A percentile compares a stretch with the other conserved stretches of the same genome.
phyloP scores from a whole-genome alignment of 1,140 invertebrate species.

The Polypedilum pembai region DNA sequence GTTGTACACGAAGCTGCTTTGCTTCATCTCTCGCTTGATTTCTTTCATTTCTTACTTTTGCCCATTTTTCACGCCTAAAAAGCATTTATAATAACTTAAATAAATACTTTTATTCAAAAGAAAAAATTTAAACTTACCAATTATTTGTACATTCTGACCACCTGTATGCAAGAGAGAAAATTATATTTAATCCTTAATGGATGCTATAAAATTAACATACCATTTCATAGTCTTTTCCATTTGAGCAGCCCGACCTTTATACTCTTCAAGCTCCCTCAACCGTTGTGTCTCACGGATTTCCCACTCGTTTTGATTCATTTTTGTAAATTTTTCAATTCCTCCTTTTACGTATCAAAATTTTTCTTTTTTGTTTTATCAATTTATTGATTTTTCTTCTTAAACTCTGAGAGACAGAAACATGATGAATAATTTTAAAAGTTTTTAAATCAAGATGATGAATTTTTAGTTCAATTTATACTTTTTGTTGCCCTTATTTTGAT shows the following conservation, averaged over 20 bases:
- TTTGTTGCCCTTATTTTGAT: not conserved
- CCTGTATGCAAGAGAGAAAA: not conserved
- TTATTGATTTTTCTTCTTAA: not conserved
- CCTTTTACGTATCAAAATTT: not conserved
- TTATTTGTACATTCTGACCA: slow-evolving; percentile 49
- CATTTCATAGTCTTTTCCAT: slow-evolving; percentile 99
- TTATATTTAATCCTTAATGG: not conserved
- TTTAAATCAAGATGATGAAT: not conserved
- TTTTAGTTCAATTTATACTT: not conserved
- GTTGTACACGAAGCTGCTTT: slow-evolving; percentile 68
- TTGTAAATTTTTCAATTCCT: not conserved
- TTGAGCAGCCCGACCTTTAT: slow-evolving; percentile 80
- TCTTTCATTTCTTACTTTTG: slow-evolving; percentile 75
- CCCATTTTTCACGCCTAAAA: slow-evolving; percentile 42
- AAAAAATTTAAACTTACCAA: slow-evolving; percentile 37
- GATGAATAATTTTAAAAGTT: not conserved
- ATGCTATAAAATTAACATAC: slow-evolving; percentile 85
- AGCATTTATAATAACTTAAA: not conserved
- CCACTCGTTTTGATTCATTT: slow-evolving; percentile 23
- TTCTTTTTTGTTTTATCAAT: slow-evolving; percentile 11
- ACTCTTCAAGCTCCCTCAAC: slow-evolving; percentile 81
- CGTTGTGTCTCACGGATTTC: slow-evolving; percentile 49
- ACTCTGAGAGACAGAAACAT: not conserved
- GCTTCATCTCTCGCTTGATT: slow-evolving; percentile 82
- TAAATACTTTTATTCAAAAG: not conserved